Evolutionary conservation across 2,797 vertebrate genomes (phyloP).

Genomic region (Lutjanus argentimaculatus): DNA sequence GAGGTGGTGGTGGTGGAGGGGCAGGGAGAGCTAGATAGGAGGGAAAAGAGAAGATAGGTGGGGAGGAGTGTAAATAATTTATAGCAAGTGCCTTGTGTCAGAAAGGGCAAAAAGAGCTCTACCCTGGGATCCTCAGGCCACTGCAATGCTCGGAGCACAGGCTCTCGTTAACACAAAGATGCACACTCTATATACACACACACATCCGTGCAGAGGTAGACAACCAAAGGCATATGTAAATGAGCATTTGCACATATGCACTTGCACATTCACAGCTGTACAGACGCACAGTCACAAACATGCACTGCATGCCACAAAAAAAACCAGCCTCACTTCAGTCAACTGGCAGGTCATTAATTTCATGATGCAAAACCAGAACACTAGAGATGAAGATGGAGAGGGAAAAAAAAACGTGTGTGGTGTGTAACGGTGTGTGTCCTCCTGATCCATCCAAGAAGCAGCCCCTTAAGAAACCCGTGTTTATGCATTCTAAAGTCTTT

Average conservation of each 20-base stretch:
- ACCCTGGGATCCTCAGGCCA: constrained; percentile 77
- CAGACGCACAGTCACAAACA: constrained; percentile 64
- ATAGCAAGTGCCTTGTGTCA: constrained; percentile 82
- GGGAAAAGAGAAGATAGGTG: constrained; percentile 70
- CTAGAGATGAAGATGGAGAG: constrained; percentile 62
- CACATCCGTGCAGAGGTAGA: constrained; percentile 34
- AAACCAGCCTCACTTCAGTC: constrained; percentile 76
- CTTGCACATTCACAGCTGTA: constrained; percentile 55
- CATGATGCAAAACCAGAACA: constrained; percentile 78
- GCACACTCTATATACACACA: constrained; percentile 38
- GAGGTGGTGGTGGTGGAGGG: constrained; percentile 51
- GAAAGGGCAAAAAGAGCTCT: constrained; percentile 80
- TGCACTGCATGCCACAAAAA: constrained; percentile 54
- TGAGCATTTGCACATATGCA: constrained; percentile 53
- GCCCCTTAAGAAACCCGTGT: constrained; percentile 71
- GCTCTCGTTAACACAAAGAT: constrained; percentile 69
- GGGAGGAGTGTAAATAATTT: constrained; percentile 87
- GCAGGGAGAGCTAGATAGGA: constrained; percentile 51
- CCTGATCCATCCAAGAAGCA: constrained; percentile 69
- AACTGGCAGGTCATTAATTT: constrained; percentile 88
- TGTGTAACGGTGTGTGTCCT: constrained; percentile 69
- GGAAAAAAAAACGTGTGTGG: constrained; percentile 45
- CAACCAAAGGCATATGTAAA: constrained; percentile 77
- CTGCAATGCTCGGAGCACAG: constrained; percentile 42
- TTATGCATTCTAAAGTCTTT: constrained; percentile 81